These are phyloP conservation scores for Anolis carolinensis DNA, from an alignment of 2,113 vertebrate species.

Conservation along the genomic window DNA sequence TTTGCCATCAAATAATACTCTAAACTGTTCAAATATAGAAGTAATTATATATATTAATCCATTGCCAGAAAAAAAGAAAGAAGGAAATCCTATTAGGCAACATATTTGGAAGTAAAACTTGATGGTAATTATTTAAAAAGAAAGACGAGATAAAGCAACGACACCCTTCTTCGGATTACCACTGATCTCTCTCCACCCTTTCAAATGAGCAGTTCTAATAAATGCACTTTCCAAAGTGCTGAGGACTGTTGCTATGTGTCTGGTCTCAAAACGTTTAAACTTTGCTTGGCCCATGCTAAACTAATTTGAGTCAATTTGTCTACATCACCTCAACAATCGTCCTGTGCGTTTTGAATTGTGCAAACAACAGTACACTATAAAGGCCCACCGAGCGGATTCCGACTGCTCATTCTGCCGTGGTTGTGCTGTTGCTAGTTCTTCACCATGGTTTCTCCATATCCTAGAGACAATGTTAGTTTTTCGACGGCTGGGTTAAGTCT, in stretches of 20 bases:
- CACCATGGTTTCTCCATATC: constrained; percentile 86
- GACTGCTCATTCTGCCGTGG: constrained; percentile 74
- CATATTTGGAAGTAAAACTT: constrained; percentile 36
- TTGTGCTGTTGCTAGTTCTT: constrained; percentile 75
- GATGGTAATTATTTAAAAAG: constrained; percentile 13
- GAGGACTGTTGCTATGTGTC: constrained; percentile 78
- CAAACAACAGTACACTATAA: constrained; percentile 75
- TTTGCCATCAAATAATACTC: constrained; percentile 79
- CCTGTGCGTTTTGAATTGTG: constrained; percentile 70
- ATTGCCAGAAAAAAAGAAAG: constrained; percentile 23
- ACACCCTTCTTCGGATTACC: fast-evolving
- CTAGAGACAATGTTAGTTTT: constrained; percentile 86
- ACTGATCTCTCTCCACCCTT: not conserved
- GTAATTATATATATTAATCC: constrained; percentile 62
- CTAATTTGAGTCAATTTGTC: constrained; percentile 89
- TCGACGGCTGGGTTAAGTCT: constrained; percentile 74
- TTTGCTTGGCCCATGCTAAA: constrained; percentile 81
- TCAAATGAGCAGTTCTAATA: not conserved
- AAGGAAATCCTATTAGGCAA: constrained; percentile 35
- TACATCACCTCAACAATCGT: constrained; percentile 82
- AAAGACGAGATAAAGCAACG: constrained; percentile 20
- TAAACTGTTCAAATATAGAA: constrained; percentile 64
- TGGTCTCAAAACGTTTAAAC: constrained; percentile 76
- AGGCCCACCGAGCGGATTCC: constrained; percentile 78
- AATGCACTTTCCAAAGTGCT: not conserved